These are phyloP conservation scores for Scomberomorus guttatus DNA, from an alignment of 2,797 vertebrate species.

Conservation along the genomic window DNA sequence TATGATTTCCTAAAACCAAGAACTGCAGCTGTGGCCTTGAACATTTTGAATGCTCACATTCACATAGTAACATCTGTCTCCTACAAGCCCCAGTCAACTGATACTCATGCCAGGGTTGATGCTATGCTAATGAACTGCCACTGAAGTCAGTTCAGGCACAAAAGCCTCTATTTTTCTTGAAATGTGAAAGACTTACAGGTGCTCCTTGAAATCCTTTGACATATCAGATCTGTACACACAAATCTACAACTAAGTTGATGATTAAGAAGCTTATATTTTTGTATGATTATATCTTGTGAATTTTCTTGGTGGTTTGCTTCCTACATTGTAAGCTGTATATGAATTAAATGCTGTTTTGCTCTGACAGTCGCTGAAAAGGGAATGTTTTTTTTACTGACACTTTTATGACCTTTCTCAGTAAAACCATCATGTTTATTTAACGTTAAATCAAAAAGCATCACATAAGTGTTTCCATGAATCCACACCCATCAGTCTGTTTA, in stretches of 20 bases:
- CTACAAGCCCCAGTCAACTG: constrained; percentile 26
- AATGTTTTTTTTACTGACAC: background rate
- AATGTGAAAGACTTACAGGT: constrained; percentile 16
- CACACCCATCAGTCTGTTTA: background rate
- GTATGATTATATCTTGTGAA: constrained; percentile 13
- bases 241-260: background rate
- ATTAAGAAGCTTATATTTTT: background rate
- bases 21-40: background rate
- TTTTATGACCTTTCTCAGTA: constrained; percentile 1
- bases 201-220: constrained; percentile 28
- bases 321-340: constrained; percentile 14
- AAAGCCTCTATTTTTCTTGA: background rate
- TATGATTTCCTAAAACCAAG: background rate
- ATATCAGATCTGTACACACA: background rate
- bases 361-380: background rate
- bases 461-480: constrained; percentile 10
- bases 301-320: constrained; percentile 11
- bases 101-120: constrained; percentile 23
- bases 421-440: background rate
- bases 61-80: constrained; percentile 29
- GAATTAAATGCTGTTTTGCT: constrained; percentile 19
- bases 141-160: constrained; percentile 27
- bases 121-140: constrained; percentile 32
- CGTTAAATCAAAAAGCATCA: constrained; percentile 3
- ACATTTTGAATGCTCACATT: constrained; percentile 1